A percentile compares a stretch with the other conserved stretches of the same genome.
phyloP scores from a whole-genome alignment of 37 sponge, comb jelly and placozoan genomes.

The Chondrosia reniformis region DNA sequence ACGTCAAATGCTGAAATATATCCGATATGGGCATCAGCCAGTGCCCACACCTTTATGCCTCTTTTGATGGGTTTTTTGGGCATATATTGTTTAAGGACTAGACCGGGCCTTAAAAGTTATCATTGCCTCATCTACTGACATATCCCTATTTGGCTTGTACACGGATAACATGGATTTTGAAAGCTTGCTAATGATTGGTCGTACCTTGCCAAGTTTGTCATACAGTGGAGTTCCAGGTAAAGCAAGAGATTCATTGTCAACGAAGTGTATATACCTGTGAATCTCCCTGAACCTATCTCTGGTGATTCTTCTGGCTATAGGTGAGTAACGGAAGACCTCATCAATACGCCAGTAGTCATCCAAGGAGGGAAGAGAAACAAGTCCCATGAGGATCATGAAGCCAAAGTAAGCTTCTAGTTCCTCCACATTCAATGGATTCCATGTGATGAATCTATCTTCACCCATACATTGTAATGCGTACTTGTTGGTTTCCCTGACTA shows the following conservation, averaged over 20 bases:
- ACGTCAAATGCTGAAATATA: background rate
- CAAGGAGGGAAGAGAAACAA: background rate
- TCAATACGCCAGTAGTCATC: background rate
- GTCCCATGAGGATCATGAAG: background rate
- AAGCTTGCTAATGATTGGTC: background rate
- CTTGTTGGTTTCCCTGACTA: slow-evolving; percentile 7
- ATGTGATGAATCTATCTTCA: background rate
- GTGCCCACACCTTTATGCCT: slow-evolving; percentile 3
- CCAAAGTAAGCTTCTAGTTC: background rate
- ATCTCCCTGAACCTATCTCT: background rate
- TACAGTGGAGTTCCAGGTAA: background rate
- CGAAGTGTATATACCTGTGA: background rate
- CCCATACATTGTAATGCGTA: background rate
- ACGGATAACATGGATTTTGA: background rate
- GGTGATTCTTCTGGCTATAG: background rate
- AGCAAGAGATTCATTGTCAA: background rate
- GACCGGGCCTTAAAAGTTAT: slow-evolving; percentile 23
- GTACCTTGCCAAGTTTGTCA: slow-evolving; percentile 18
- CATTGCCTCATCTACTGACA: slow-evolving; percentile 24
- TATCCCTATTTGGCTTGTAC: background rate
- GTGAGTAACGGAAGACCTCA: background rate
- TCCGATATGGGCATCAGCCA: background rate
- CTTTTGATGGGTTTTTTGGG: slow-evolving; percentile 18
- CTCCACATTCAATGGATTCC: background rate
- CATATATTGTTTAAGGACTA: too few species aligned